A percentile compares a stretch with the other conserved stretches of the same genome.
Evolutionary conservation across 2,888 invertebrate genomes (phyloP).

Genomic region (Timandra comae): DNA sequence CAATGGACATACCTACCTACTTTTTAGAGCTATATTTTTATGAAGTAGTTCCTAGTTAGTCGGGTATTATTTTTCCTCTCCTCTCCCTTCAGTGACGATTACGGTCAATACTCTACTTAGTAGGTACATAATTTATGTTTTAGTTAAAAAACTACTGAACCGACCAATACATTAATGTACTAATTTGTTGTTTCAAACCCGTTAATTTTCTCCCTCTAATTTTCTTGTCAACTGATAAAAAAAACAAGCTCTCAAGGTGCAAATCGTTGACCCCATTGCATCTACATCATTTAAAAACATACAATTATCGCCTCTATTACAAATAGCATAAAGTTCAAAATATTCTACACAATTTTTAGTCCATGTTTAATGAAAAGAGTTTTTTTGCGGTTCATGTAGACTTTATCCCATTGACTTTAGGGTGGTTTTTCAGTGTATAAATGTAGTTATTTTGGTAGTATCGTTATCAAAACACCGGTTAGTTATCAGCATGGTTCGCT

Average conservation of each 20-base stretch:
- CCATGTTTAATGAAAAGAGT: too few species aligned
- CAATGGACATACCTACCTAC: too few species aligned
- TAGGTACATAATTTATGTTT: too few species aligned
- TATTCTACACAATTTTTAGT: neutral
- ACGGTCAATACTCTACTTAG: too few species aligned
- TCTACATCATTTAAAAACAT: slow-evolving; percentile 31
- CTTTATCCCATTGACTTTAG: slow-evolving; percentile 5
- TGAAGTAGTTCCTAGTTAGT: too few species aligned
- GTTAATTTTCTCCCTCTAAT: slow-evolving; percentile 40
- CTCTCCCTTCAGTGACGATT: too few species aligned
- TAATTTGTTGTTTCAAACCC: slow-evolving; percentile 2
- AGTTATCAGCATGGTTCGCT: slow-evolving; percentile 27
- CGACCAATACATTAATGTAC: too few species aligned
- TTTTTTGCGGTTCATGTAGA: slow-evolving; percentile 1
- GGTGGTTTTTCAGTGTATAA: slow-evolving; percentile 8
- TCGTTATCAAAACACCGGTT: slow-evolving; percentile 21
- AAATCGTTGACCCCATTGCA: slow-evolving; percentile 66
- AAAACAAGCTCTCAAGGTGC: slow-evolving; percentile 60
- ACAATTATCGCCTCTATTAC: slow-evolving; percentile 15
- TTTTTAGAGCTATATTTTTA: too few species aligned
- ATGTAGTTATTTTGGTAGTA: slow-evolving; percentile 1
- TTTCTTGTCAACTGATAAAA: slow-evolving; percentile 62
- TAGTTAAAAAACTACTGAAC: too few species aligned
- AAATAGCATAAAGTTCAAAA: slow-evolving; percentile 9
- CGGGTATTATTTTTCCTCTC: too few species aligned